phyloP scores from a whole-genome alignment of 2,113 vertebrate genomes.

The Periophthalmus modestus region DNA sequence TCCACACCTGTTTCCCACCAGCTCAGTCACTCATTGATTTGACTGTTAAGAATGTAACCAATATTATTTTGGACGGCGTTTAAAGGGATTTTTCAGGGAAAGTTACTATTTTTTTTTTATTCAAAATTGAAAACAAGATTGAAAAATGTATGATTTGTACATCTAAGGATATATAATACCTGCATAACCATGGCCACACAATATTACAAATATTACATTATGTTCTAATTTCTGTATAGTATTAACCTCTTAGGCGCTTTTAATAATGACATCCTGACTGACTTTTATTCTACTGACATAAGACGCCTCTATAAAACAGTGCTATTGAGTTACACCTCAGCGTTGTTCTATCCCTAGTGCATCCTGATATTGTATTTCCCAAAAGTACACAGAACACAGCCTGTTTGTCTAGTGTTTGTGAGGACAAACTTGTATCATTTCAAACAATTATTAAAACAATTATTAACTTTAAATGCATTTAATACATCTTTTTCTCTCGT shows the following conservation, averaged over 20 bases:
- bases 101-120: too few species aligned
- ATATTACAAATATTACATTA: background rate
- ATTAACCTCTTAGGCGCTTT: too few species aligned
- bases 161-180: background rate
- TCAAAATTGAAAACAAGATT: background rate
- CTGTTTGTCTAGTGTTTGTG: background rate
- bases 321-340: background rate
- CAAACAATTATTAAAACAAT: too few species aligned
- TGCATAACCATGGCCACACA: background rate
- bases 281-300: too few species aligned
- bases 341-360: background rate
- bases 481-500: constrained; percentile 6
- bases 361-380: background rate
- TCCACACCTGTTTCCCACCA: background rate
- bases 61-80: background rate
- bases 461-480: too few species aligned
- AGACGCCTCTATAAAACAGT: background rate
- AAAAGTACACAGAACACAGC: constrained; percentile 10
- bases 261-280: too few species aligned
- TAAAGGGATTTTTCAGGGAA: background rate
- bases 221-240: background rate
- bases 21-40: background rate
- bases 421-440: background rate
- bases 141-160: background rate
- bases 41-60: background rate